Evolutionary conservation across 2,113 vertebrate genomes (phyloP).

Genomic region (Rhynchomys soricoides): DNA sequence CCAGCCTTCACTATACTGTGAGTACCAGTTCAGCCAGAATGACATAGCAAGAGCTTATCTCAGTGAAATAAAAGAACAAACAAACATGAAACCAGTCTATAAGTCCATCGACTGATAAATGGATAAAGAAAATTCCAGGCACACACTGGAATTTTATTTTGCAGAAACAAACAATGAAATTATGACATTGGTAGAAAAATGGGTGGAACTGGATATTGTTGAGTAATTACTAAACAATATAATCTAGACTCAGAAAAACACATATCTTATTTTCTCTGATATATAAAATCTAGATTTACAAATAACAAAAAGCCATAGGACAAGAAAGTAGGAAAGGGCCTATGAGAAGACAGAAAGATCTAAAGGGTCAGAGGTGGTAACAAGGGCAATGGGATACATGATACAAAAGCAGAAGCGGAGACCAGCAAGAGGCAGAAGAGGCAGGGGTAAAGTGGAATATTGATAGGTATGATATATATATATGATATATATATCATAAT

Average conservation of each 20-base stretch:
- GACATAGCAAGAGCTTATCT: neutral
- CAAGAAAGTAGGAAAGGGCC: neutral
- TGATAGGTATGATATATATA: neutral
- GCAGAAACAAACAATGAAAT: neutral
- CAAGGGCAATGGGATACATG: too few species aligned
- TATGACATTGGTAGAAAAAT: neutral
- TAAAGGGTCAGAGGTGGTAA: neutral
- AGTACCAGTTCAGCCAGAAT: neutral
- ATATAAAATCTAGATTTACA: neutral
- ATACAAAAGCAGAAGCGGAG: neutral
- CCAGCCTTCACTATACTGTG: neutral
- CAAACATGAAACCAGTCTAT: neutral
- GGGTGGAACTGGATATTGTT: neutral
- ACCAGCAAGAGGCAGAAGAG: neutral
- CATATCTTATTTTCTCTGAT: neutral
- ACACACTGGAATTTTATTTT: neutral
- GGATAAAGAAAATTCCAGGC: neutral
- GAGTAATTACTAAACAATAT: neutral
- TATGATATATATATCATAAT: neutral
- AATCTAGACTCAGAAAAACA: neutral
- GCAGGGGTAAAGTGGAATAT: neutral
- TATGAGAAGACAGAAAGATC: neutral
- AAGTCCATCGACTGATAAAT: neutral
- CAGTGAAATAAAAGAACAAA: neutral
- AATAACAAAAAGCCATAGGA: neutral